Conservation (phyloP, 2,797 vertebrate genomes). For the Urosaurus nigricauda region DNA sequence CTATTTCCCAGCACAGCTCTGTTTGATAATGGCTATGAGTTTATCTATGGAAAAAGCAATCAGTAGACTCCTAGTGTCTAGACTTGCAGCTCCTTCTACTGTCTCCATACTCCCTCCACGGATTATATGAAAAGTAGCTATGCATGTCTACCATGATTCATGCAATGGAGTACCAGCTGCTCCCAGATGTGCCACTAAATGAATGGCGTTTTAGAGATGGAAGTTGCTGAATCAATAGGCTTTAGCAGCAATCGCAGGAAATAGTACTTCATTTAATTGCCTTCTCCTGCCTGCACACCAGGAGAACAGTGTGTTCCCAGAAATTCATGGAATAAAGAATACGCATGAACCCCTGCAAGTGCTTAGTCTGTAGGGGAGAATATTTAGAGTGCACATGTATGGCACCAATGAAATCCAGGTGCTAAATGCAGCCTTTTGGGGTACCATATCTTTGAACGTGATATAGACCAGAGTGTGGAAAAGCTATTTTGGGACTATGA, state of each 20-base stretch:
- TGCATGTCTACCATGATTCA: not conserved
- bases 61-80: not conserved
- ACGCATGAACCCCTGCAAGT: rapidly evolving
- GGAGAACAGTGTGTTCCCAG: conserved; percentile 15
- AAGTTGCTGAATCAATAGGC: conserved; percentile 6
- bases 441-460: not conserved
- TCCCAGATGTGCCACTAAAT: not conserved
- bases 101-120: not conserved
- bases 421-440: not conserved
- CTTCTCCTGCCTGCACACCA: not conserved
- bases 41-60: rapidly evolving
- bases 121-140: not conserved
- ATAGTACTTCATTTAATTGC: conserved; percentile 13
- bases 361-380: not conserved
- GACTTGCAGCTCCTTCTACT: conserved; percentile 2
- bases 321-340: conserved; percentile 38
- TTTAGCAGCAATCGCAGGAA: not conserved
- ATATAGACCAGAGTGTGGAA: not conserved
- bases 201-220: not conserved
- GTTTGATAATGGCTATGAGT: not conserved
- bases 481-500: not conserved
- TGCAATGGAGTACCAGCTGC: rapidly evolving
- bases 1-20: rapidly evolving
- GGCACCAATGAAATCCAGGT: not conserved
- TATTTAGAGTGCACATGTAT: not conserved